These are phyloP conservation scores for Drosophila peninsularis DNA, from an alignment of 2,888 invertebrate species.

Conservation along the genomic window DNA sequence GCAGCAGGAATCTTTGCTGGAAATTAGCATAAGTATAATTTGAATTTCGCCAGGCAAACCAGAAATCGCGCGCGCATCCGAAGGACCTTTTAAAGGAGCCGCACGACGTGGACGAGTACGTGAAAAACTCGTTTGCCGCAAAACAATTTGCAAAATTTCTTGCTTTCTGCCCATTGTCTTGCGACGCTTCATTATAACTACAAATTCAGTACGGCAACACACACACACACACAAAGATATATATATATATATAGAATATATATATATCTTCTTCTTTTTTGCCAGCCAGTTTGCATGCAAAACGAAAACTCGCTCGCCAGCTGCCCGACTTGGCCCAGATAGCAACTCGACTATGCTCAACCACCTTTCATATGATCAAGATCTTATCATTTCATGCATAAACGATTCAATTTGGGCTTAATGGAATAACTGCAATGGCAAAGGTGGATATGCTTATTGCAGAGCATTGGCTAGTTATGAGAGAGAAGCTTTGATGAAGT, in stretches of 20 bases:
- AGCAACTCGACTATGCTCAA: slow-evolving; percentile 9
- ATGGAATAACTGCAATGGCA: neutral
- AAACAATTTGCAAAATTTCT: slow-evolving; percentile 75
- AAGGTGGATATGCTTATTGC: too few species aligned
- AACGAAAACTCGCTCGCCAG: slow-evolving; percentile 35
- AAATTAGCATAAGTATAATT: slow-evolving; percentile 78
- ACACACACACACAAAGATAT: neutral
- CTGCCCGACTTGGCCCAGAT: slow-evolving; percentile 31
- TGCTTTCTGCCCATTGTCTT: slow-evolving; percentile 57
- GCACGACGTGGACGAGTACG: slow-evolving; percentile 17
- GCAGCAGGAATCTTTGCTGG: slow-evolving; percentile 47
- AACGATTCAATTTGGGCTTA: neutral
- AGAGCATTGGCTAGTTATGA: neutral
- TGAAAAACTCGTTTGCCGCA: slow-evolving; percentile 64
- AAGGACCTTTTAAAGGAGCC: slow-evolving; percentile 18
- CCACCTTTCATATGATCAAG: neutral
- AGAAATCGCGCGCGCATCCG: slow-evolving; percentile 42
- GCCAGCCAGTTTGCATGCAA: slow-evolving; percentile 28
- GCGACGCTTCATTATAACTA: slow-evolving; percentile 29
- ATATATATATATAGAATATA: neutral
- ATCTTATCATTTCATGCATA: neutral
- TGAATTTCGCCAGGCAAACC: slow-evolving; percentile 67
- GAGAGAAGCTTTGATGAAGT: too few species aligned
- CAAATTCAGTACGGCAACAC: neutral
- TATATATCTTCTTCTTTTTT: slow-evolving; percentile 11